A percentile compares a stretch with the other conserved stretches of the same genome.
These are phyloP conservation scores for Halichondria panicea DNA, from an alignment of 37 sponge, comb jelly and placozoan genomes.

Conservation along the genomic window DNA sequence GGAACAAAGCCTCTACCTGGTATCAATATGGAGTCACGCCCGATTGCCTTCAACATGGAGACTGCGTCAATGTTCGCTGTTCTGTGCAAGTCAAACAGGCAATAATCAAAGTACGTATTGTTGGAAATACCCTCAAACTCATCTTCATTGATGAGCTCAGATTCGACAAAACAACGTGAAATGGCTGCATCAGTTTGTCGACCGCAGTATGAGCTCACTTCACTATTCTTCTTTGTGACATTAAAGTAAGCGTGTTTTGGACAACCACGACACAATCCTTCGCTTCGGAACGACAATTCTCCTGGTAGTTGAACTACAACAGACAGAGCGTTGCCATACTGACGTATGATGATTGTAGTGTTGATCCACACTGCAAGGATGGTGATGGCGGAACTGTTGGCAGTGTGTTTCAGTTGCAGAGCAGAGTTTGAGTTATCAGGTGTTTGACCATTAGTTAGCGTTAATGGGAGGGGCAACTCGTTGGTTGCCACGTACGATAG, in stretches of 20 bases:
- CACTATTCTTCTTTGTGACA: neutral
- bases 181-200: neutral
- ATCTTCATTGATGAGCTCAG: neutral
- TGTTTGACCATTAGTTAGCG: constrained; percentile 1
- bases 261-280: constrained; percentile 55
- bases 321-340: constrained; percentile 26
- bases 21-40: neutral
- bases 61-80: neutral
- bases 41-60: constrained; percentile 9
- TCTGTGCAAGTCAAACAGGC: neutral
- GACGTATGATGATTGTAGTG: constrained; percentile 42
- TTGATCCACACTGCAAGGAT: constrained; percentile 50
- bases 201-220: neutral
- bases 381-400: neutral
- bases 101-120: constrained; percentile 2
- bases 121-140: neutral
- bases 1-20: neutral
- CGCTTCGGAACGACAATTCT: constrained; percentile 1
- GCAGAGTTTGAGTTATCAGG: neutral
- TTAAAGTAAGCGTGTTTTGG: constrained; percentile 23
- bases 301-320: constrained; percentile 40
- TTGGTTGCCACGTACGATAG: constrained; percentile 16
- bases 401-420: neutral
- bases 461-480: constrained; percentile 22
- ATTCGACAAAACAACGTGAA: constrained; percentile 7